Evolutionary conservation across 2,113 vertebrate species (phyloP), one percentile per base, ranked within the genome.

Genomic region (Lonchura striata): DNA sequence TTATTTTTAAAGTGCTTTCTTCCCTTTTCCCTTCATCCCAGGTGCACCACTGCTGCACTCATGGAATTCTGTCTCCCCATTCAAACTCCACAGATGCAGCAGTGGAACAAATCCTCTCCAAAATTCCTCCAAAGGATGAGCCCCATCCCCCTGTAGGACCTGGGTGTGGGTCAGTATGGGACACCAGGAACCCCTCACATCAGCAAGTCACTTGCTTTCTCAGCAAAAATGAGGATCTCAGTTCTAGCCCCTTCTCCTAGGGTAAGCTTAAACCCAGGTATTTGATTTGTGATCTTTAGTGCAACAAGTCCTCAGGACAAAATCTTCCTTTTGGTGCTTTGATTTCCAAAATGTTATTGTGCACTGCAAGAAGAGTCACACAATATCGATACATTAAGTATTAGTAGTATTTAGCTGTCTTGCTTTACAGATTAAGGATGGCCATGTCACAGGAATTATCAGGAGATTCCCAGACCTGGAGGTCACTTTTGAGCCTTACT

Each of bases 41-140:
- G 8, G 9, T 33, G 33, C 28, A 56, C 4, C 7, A 8, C 39
- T 42, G 12, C 21, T 76, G 13, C 39, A n/a, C 9, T 42, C 20
- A 10, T 17, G 23, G 65, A 53, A 15, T 54, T 44, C 94, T 61
- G 15, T 61, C 42, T 76, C 46, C 7, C 33, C 35, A 1, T 41
- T 64, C 22, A 69, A 81, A 59, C 4, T 49, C 37, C 72, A 74
- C 31, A 98, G 97, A 94, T 98, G 78, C 90, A 98, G 22, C 79
- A 86, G 13, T 30, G 97, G 72, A 98, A 98, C 87, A 96, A 97
- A 94, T 70, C 8, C 1, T 95, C 97, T 44, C 97, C 98, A 82
- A 94, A 92, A 84, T 78, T 98, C 78, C 61, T 97, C 33, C 87
- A 74, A 64, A 97, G 84, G 54, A 75, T 80, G 37, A 98, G 33